phyloP scores from a whole-genome alignment of 1,140 invertebrate genomes.

The Anthonomus grandis region DNA sequence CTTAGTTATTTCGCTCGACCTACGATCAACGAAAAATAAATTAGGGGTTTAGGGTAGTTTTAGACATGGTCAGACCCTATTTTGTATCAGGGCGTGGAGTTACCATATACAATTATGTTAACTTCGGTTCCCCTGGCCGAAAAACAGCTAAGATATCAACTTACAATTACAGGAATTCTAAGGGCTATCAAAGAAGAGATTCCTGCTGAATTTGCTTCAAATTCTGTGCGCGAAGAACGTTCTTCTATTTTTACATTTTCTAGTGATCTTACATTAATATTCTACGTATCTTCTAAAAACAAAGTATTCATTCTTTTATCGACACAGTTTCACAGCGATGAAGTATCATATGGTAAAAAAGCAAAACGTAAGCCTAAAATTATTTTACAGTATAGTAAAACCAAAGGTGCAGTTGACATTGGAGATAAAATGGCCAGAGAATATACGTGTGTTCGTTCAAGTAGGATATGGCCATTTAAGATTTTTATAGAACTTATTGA shows the following conservation, averaged over 20 bases:
- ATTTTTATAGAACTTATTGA: no score
- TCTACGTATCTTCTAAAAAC: background rate
- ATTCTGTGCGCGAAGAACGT: constrained; percentile 8
- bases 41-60: background rate
- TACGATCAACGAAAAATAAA: constrained; percentile 2
- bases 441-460: background rate
- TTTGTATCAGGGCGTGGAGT: background rate
- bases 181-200: constrained; percentile 11
- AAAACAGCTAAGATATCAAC: background rate
- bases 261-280: constrained; percentile 3
- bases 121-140: constrained; percentile 7
- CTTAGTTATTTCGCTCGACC: no score
- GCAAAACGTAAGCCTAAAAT: background rate
- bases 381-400: background rate
- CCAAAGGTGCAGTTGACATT: background rate
- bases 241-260: constrained; percentile 16
- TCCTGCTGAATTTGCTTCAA: constrained; percentile 7
- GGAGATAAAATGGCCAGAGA: background rate
- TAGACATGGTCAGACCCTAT: constrained; percentile 1
- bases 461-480: background rate
- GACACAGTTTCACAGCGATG: background rate
- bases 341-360: background rate
- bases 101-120: background rate
- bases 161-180: constrained; percentile 15
- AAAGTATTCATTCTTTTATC: background rate